Percentiles rank a stretch among this genome's conserved stretches.
phyloP scores from a whole-genome alignment of 2,888 invertebrate genomes.

The Ochropacha duplaris region DNA sequence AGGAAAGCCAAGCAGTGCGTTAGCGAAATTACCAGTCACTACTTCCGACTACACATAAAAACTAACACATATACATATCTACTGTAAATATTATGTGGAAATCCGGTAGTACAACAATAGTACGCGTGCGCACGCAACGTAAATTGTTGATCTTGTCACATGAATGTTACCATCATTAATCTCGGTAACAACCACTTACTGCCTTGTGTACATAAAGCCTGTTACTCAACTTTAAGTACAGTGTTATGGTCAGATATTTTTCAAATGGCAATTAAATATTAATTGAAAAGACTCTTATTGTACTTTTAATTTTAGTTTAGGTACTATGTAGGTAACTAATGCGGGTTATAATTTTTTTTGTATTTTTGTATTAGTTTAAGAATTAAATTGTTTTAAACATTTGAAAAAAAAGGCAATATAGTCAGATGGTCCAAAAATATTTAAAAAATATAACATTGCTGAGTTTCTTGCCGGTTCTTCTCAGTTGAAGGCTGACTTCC shows the following conservation, averaged over 20 bases:
- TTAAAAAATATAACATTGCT: too few species aligned
- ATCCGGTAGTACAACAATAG: conserved; percentile 8
- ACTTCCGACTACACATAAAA: background rate
- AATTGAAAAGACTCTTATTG: background rate
- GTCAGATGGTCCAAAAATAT: too few species aligned
- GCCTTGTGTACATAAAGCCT: background rate
- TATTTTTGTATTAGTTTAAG: too few species aligned
- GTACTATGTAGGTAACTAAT: too few species aligned
- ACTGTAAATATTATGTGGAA: conserved; percentile 4
- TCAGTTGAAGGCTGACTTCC: too few species aligned
- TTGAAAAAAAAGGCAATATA: too few species aligned
- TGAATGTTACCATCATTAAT: conserved; percentile 4
- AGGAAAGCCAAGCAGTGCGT: background rate
- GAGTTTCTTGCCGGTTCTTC: too few species aligned
- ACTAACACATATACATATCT: background rate
- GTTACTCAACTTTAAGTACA: background rate
- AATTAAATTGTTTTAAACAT: too few species aligned
- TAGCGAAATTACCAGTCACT: background rate
- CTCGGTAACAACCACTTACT: conserved; percentile 1
- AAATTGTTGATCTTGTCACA: background rate
- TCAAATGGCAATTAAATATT: background rate
- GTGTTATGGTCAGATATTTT: background rate
- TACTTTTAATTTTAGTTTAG: too few species aligned
- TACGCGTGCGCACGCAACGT: background rate
- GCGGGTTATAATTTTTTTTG: too few species aligned